phyloP scores from a whole-genome alignment of 2,113 vertebrate genomes.

The Pachypanchax playfairii region DNA sequence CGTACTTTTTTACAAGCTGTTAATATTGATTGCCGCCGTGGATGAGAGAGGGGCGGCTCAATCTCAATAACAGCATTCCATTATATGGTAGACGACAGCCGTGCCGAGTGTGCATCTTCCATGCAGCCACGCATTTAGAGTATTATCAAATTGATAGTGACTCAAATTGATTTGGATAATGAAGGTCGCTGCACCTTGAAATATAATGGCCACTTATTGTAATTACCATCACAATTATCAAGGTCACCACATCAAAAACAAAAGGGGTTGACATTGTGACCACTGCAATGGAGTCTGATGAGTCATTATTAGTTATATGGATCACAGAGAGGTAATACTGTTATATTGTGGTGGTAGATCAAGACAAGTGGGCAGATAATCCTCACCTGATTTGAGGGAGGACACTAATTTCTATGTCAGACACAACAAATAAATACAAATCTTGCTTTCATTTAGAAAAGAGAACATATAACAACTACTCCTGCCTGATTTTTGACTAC shows the following conservation, averaged over 20 bases:
- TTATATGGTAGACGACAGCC: constrained; percentile 73
- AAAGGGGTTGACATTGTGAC: constrained; percentile 69
- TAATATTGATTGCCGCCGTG: constrained; percentile 80
- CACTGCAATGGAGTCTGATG: constrained; percentile 41
- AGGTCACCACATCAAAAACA: constrained; percentile 77
- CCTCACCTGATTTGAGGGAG: not conserved
- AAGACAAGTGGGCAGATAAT: not conserved
- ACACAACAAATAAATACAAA: not conserved
- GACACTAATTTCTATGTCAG: constrained; percentile 5
- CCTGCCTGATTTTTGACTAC: constrained; percentile 27
- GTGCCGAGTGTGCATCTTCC: constrained; percentile 71
- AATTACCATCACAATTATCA: constrained; percentile 84
- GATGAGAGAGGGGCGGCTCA: constrained; percentile 70
- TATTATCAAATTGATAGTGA: constrained; percentile 83
- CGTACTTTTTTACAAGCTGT: constrained; percentile 76
- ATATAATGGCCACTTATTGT: constrained; percentile 85
- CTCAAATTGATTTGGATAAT: constrained; percentile 83
- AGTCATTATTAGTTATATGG: constrained; percentile 41
- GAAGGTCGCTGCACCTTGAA: constrained; percentile 82
- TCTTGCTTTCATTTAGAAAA: not conserved
- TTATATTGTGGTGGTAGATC: constrained; percentile 13
- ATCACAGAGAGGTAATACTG: constrained; percentile 4
- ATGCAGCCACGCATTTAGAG: constrained; percentile 67
- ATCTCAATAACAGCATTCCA: constrained; percentile 82
- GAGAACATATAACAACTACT: too few relatives aligned